Evolutionary conservation across 2,113 vertebrate species (phyloP).

Genomic region (Mustela lutreola): DNA sequence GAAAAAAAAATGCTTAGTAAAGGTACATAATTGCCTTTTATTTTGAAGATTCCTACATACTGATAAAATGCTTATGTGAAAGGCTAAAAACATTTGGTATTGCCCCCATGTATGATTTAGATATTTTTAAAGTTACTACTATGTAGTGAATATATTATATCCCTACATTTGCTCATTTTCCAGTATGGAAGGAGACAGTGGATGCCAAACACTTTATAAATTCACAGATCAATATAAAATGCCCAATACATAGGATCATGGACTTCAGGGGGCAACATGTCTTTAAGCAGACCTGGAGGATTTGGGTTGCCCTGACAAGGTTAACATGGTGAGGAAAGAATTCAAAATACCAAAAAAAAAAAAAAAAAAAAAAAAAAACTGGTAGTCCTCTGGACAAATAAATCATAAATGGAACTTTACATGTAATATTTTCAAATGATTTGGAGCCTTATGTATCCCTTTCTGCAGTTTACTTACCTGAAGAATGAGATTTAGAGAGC

Average conservation of each 20-base stretch:
- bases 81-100: background rate
- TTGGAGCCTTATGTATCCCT: background rate
- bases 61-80: conserved; percentile 27
- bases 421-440: background rate
- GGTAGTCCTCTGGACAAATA: background rate
- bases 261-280: background rate
- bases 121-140: background rate
- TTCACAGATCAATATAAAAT: background rate
- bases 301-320: background rate
- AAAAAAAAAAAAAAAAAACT: background rate
- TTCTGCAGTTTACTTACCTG: background rate
- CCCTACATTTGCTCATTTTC: background rate
- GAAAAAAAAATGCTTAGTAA: conserved; percentile 61
- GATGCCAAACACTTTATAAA: background rate
- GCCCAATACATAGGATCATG: background rate
- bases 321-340: background rate
- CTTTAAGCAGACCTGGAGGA: background rate
- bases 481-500: background rate
- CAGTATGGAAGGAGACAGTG: background rate
- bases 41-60: conserved; percentile 32
- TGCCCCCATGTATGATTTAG: background rate
- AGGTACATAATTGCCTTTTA: conserved; percentile 51
- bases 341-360: background rate
- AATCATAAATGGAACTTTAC: background rate
- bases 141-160: background rate